Evolutionary conservation across 1,140 invertebrate genomes (phyloP), one percentile per base, ranked within the genome.

Genomic region (Zaprionus taronus): DNA sequence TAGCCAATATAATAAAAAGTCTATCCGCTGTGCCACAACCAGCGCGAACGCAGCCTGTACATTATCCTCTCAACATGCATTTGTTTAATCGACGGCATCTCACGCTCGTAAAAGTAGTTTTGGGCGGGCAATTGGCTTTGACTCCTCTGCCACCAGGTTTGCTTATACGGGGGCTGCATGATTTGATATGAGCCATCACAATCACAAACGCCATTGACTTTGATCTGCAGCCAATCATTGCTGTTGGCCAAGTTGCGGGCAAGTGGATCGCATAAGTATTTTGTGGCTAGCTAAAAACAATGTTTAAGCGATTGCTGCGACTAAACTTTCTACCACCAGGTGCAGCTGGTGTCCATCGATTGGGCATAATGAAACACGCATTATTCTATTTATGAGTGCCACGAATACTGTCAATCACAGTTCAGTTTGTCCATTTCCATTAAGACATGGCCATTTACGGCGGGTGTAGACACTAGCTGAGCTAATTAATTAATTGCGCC

Each of bases 301-400:
- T 86, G 56, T 80, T 89, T 64, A 62, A 57, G 14, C 63, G 68
- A 73, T 72, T 74, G 55, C 17, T 44, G 41, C 47, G 20, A 55
- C n/a, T 60, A 72, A 87, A 89, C 84, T 89, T 89, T 89, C 85
- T 84, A 79, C 53, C 38, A 5, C 41, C 79, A 82, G 76, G 69
- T 77, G 76, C 65, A n/a, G 31, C n/a, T 9, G 5, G 3, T 38
- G 15, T 28, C 14, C 5, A 14, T 11, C 20, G 17, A 22, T 60
- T 14, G 38, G 24, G 20, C 41, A n/a, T 34, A 14, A 51, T 11
- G 55, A 14, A 58, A n/a, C 11, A 4, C 31, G 36, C 26, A 24
- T 44, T 36, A 73, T 34, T 28, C 15, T 63, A 15, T 12, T 20
- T 24, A 44, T 57, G n/a, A 22, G 44, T 61, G n/a, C n/a, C 2